Evolutionary conservation across 2,888 invertebrate species (phyloP).

Genomic region (Caenorhabditis angaria): DNA sequence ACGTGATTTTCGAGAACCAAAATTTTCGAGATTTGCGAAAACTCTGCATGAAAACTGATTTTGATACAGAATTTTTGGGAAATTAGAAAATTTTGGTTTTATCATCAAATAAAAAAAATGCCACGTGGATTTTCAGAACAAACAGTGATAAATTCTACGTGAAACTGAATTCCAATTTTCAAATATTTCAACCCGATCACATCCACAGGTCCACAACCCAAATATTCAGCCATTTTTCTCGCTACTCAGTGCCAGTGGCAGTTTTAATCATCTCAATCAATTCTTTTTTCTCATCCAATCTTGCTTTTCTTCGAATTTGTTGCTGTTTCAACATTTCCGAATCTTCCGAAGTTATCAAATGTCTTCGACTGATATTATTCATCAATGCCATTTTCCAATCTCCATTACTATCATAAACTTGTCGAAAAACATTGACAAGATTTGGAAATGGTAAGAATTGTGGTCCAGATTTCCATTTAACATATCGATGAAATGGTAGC

Average conservation of each 20-base stretch:
- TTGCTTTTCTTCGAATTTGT: slow-evolving; percentile 22
- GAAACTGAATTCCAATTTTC: too few relatives aligned
- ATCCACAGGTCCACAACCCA: too few relatives aligned
- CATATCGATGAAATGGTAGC: slow-evolving; percentile 61
- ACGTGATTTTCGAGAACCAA: too few relatives aligned
- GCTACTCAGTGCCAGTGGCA: slow-evolving; percentile 11
- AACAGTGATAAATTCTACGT: too few relatives aligned
- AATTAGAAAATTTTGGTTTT: too few relatives aligned
- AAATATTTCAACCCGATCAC: too few relatives aligned
- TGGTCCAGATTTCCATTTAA: slow-evolving; percentile 64
- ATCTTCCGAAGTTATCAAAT: slow-evolving; percentile 25
- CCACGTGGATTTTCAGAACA: too few relatives aligned
- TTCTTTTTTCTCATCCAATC: slow-evolving; percentile 33
- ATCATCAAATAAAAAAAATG: too few relatives aligned
- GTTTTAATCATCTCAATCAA: slow-evolving; percentile 25
- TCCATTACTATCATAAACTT: slow-evolving; percentile 56
- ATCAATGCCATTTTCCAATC: slow-evolving; percentile 62
- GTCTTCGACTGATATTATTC: slow-evolving; percentile 48
- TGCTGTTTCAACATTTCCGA: slow-evolving; percentile 19
- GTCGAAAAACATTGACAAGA: slow-evolving; percentile 48
- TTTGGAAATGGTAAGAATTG: slow-evolving; percentile 57
- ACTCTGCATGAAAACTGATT: too few relatives aligned
- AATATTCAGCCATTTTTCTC: too few relatives aligned
- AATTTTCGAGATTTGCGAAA: too few relatives aligned
- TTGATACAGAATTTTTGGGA: too few relatives aligned